phyloP scores from a whole-genome alignment of 2,113 vertebrate species.

The Microtus ochrogaster region DNA sequence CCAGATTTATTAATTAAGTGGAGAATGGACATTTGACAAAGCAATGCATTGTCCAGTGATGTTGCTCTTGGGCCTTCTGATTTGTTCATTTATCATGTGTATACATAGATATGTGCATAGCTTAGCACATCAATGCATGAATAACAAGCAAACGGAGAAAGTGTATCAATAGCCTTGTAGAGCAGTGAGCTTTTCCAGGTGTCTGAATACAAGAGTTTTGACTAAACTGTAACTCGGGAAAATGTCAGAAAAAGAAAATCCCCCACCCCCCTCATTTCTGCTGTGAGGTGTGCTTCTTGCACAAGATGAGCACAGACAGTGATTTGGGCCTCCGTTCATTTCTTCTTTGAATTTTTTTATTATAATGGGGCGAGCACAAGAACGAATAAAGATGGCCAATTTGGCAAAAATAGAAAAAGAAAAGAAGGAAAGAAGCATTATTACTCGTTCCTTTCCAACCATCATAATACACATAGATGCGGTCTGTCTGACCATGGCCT shows the following conservation, averaged over 20 bases:
- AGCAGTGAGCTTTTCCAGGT: background rate
- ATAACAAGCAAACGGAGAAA: background rate
- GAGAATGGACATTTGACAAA: background rate
- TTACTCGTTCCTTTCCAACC: background rate
- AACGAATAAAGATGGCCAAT: background rate
- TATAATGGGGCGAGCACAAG: fast-evolving
- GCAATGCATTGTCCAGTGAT: background rate
- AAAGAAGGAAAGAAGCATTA: background rate
- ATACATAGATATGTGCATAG: background rate
- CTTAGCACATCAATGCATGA: background rate
- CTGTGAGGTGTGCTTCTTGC: fast-evolving
- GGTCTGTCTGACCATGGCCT: background rate
- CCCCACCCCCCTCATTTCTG: background rate
- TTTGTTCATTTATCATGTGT: background rate
- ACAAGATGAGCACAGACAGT: background rate
- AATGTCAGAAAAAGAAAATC: background rate
- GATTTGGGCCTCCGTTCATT: background rate
- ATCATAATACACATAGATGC: background rate
- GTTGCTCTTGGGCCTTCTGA: background rate
- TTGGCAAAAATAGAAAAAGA: background rate
- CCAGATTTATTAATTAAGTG: background rate
- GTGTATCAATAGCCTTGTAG: too few species aligned
- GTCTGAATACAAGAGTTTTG: background rate
- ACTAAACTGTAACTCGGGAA: background rate
- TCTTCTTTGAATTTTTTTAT: background rate